Evolutionary conservation across 92 coral and sea anemone species (phyloP).

Genomic region (Chrysogorgia sp.): DNA sequence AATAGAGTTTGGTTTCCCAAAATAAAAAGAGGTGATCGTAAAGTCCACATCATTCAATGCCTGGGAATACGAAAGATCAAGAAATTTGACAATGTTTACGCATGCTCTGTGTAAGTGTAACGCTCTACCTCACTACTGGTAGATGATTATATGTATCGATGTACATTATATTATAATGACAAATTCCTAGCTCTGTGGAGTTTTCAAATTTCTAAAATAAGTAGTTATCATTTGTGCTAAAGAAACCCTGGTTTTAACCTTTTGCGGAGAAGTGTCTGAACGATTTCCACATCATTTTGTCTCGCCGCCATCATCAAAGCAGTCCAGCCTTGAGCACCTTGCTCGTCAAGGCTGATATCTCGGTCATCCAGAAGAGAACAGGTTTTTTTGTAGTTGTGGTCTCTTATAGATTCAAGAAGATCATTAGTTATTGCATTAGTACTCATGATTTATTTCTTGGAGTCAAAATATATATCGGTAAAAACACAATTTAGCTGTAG

Average conservation of each 20-base stretch:
- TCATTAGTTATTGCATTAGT: neutral
- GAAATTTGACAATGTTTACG: slow-evolving; percentile 6
- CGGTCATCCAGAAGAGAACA: neutral
- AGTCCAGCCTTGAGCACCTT: slow-evolving; percentile 32
- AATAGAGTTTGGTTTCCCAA: neutral
- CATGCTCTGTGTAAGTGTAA: slow-evolving; percentile 24
- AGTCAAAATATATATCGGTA: neutral
- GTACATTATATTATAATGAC: no score
- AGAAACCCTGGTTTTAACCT: slow-evolving; percentile 17
- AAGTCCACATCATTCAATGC: neutral
- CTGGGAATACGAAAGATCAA: neutral
- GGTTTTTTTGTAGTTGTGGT: neutral
- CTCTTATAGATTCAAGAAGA: slow-evolving; percentile 7
- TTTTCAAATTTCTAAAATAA: no score
- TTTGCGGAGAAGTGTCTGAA: slow-evolving; percentile 7
- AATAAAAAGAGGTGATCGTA: neutral
- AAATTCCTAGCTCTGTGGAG: no score
- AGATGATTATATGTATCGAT: no score
- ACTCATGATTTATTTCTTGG: neutral
- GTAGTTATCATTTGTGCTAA: no score
- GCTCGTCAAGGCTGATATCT: slow-evolving; percentile 7
- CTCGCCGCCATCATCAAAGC: slow-evolving; percentile 34
- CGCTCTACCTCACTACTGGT: no score
- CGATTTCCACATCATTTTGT: slow-evolving; percentile 30
- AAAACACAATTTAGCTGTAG: no score